A percentile compares a stretch with the other conserved stretches of the same genome.
phyloP scores from a whole-genome alignment of 1,140 invertebrate genomes.

The Matsumurasca onukii region DNA sequence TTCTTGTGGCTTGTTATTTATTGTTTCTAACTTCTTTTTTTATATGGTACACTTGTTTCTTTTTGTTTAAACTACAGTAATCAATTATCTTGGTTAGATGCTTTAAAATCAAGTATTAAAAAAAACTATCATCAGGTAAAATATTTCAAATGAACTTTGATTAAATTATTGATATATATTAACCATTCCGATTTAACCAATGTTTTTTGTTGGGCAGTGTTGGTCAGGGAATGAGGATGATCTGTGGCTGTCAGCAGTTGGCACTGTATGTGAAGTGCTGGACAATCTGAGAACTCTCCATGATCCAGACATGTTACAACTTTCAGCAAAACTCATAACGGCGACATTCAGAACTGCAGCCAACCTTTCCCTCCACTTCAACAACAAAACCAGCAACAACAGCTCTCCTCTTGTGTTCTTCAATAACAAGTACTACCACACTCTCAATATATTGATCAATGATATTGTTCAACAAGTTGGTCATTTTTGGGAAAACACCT shows the following conservation, averaged over 20 bases:
- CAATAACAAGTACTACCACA: not conserved
- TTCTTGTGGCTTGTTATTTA: not conserved
- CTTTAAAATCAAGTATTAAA: too few relatives aligned
- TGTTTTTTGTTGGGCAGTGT: too few relatives aligned
- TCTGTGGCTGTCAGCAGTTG: not conserved
- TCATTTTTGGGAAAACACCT: too few relatives aligned
- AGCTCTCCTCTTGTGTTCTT: not conserved
- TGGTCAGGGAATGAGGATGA: not conserved
- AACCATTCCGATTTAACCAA: too few relatives aligned
- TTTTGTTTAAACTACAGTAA: too few relatives aligned
- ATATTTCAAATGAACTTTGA: too few relatives aligned
- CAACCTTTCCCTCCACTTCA: not conserved
- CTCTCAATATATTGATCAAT: not conserved
- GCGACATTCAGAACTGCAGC: not conserved
- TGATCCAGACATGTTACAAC: not conserved
- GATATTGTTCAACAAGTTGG: not conserved
- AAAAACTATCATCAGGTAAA: too few relatives aligned
- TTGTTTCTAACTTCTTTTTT: not conserved
- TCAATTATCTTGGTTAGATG: too few relatives aligned
- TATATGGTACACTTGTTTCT: too few relatives aligned
- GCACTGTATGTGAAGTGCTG: not conserved
- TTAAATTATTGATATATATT: too few relatives aligned
- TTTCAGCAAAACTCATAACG: not conserved
- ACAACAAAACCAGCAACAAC: too few relatives aligned
- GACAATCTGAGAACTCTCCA: not conserved